Evolutionary conservation across 2,888 invertebrate genomes (phyloP).

Genomic region (Hemicrepidius hirtus): DNA sequence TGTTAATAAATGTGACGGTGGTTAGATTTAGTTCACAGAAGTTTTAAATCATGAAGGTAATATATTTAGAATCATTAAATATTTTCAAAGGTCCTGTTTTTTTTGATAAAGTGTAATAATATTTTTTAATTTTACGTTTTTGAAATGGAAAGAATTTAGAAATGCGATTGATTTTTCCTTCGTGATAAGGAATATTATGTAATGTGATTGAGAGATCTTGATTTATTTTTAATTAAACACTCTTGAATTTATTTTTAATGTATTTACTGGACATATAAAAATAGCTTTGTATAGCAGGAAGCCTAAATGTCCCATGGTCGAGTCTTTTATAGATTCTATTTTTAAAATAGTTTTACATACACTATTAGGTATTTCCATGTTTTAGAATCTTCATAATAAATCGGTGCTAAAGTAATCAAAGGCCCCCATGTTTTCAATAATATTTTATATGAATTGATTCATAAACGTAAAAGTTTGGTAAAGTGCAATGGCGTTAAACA

Average conservation of each 20-base stretch:
- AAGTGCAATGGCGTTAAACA: slow-evolving; percentile 33
- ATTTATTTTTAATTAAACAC: background rate
- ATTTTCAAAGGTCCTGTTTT: too few species aligned
- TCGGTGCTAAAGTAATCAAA: slow-evolving; percentile 16
- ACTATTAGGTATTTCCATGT: slow-evolving; percentile 29
- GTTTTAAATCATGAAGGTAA: too few species aligned
- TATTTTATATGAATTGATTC: background rate
- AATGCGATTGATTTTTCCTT: too few species aligned
- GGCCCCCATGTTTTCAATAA: background rate
- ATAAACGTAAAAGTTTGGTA: background rate
- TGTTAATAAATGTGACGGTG: too few species aligned
- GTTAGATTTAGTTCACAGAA: too few species aligned
- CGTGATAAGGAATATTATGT: too few species aligned
- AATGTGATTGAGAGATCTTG: too few species aligned
- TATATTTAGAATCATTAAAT: too few species aligned
- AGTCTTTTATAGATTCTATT: slow-evolving; percentile 61
- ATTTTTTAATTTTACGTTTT: too few species aligned
- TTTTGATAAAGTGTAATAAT: too few species aligned
- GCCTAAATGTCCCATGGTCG: slow-evolving; percentile 31
- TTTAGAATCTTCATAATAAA: slow-evolving; percentile 16
- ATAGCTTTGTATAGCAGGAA: slow-evolving; percentile 44
- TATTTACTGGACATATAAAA: slow-evolving; percentile 24
- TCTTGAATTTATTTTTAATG: background rate
- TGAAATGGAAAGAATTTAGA: too few species aligned
- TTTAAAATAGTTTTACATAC: slow-evolving; percentile 48